phyloP scores from a whole-genome alignment of 2,797 vertebrate genomes.

The Amphiprion clarkii region DNA sequence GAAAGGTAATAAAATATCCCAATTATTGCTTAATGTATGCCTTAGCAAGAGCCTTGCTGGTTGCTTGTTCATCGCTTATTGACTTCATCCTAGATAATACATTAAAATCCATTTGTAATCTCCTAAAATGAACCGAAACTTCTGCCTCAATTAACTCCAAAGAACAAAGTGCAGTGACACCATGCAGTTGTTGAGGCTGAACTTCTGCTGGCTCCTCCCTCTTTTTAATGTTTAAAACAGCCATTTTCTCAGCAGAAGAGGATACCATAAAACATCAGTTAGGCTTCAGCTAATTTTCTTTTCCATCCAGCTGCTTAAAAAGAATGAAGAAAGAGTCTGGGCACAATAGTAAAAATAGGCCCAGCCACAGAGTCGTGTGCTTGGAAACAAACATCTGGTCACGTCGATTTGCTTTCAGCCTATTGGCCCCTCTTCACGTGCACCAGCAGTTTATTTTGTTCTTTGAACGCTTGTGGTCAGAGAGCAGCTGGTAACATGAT shows the following conservation, averaged over 20 bases:
- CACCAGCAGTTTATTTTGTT: slow-evolving; percentile 82
- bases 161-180: slow-evolving; percentile 68
- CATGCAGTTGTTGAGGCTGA: slow-evolving; percentile 60
- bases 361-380: slow-evolving; percentile 83
- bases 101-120: slow-evolving; percentile 49
- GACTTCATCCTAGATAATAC: slow-evolving; percentile 48
- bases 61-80: slow-evolving; percentile 29
- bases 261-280: slow-evolving; percentile 87
- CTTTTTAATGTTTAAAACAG: slow-evolving; percentile 85
- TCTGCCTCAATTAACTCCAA: slow-evolving; percentile 53
- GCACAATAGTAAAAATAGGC: slow-evolving; percentile 87
- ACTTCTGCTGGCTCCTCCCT: slow-evolving; percentile 79
- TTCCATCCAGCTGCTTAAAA: slow-evolving; percentile 84
- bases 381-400: slow-evolving; percentile 87
- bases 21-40: slow-evolving; percentile 35
- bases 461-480: slow-evolving; percentile 83
- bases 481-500: slow-evolving; percentile 81
- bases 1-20: slow-evolving; percentile 77
- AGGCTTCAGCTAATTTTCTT: slow-evolving; percentile 84
- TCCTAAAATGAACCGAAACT: slow-evolving; percentile 51
- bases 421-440: slow-evolving; percentile 80
- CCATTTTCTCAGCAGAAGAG: slow-evolving; percentile 82
- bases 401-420: slow-evolving; percentile 78
- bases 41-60: slow-evolving; percentile 21
- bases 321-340: slow-evolving; percentile 84